phyloP scores from a whole-genome alignment of 2,888 invertebrate genomes.

The Mamestra brassicae region DNA sequence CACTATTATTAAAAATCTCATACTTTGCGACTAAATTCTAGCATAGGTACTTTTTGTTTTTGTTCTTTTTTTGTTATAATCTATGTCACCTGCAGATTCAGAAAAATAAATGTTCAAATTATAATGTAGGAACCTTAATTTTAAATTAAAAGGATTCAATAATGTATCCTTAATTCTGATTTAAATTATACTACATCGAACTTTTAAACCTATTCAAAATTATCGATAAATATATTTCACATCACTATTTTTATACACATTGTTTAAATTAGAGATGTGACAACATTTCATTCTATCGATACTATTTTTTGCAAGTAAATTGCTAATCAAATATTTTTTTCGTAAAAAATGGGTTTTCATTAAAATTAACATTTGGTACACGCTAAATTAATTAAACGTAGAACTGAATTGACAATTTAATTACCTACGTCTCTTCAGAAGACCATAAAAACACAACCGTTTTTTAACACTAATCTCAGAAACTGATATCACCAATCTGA shows the following conservation, averaged over 20 bases:
- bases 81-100: conserved; percentile 62
- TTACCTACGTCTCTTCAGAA: conserved; percentile 63
- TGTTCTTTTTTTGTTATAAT: conserved; percentile 49
- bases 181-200: conserved; percentile 47
- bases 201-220: conserved; percentile 27
- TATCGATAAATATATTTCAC: conserved; percentile 41
- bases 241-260: conserved; percentile 37
- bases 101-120: conserved; percentile 56
- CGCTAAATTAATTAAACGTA: conserved; percentile 57
- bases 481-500: conserved; percentile 67
- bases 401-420: conserved; percentile 63
- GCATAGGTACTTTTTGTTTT: conserved; percentile 60
- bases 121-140: conserved; percentile 49
- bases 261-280: conserved; percentile 44
- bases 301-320: conserved; percentile 17
- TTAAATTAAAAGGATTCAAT: conserved; percentile 46
- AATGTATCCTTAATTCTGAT: conserved; percentile 41
- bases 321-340: conserved; percentile 18
- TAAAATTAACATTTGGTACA: conserved; percentile 45
- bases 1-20: conserved; percentile 65
- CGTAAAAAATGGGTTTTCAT: conserved; percentile 14
- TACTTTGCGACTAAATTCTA: conserved; percentile 63
- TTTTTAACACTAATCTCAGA: conserved; percentile 59
- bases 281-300: conserved; percentile 37
- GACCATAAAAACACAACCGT: conserved; percentile 68